These are phyloP conservation scores for Drosophila insularis DNA, from an alignment of 1,140 invertebrate genomes.

Conservation along the genomic window DNA sequence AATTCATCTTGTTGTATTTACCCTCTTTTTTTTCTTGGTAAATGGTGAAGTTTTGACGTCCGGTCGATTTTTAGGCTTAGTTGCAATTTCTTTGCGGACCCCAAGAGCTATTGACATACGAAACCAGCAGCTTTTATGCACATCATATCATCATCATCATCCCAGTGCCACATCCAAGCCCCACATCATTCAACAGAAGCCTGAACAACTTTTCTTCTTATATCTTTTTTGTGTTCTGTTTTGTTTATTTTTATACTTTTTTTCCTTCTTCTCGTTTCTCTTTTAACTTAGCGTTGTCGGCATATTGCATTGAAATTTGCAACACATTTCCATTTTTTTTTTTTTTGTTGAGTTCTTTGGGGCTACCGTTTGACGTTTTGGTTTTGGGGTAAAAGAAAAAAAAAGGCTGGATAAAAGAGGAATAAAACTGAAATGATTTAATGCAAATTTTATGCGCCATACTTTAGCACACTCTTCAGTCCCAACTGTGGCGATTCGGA, in stretches of 20 bases:
- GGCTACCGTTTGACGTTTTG: conserved; percentile 74
- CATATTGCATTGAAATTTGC: conserved; percentile 77
- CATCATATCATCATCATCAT: conserved; percentile 2
- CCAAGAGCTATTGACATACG: conserved; percentile 51
- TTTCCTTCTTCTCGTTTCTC: conserved; percentile 49
- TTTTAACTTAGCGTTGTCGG: conserved; percentile 50
- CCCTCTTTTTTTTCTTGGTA: neutral
- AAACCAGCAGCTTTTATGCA: conserved; percentile 41
- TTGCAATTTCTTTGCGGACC: conserved; percentile 51
- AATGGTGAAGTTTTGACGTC: conserved; percentile 2
- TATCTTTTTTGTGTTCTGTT: conserved; percentile 1
- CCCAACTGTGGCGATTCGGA: conserved; percentile 2
- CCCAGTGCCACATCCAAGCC: neutral
- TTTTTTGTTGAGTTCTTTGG: conserved; percentile 57
- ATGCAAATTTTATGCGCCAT: conserved; percentile 77
- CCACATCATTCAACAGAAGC: neutral
- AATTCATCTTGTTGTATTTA: neutral
- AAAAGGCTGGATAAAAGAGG: conserved; percentile 8
- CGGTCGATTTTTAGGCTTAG: conserved; percentile 41
- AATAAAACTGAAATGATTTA: conserved; percentile 65
- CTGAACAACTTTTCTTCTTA: neutral
- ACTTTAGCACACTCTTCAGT: conserved; percentile 49
- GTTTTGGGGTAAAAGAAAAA: conserved; percentile 25
- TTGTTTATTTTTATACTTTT: conserved; percentile 70
- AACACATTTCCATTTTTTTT: conserved; percentile 63